These are phyloP conservation scores for Epistrophe eligans DNA, from an alignment of 2,888 invertebrate genomes.

Conservation along the genomic window DNA sequence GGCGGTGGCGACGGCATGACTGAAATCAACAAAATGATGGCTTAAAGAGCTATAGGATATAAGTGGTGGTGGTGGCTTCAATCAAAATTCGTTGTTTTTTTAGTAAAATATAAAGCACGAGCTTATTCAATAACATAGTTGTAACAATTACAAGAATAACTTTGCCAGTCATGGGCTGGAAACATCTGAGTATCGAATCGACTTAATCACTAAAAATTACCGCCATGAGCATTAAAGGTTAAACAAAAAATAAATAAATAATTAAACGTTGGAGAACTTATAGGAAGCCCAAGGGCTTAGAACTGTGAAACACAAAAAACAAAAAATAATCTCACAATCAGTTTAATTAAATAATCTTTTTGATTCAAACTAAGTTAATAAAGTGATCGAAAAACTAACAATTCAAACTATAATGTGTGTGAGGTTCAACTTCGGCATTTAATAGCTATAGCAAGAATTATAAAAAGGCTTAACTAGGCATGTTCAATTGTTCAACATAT, in stretches of 20 bases:
- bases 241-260: background rate
- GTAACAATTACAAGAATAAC: no score
- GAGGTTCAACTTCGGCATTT: no score
- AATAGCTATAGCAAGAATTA: no score
- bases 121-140: background rate
- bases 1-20: constrained; percentile 4
- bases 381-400: no score
- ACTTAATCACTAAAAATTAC: background rate
- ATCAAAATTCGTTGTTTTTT: background rate
- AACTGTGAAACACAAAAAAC: no score
- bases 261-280: background rate
- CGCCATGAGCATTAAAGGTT: background rate
- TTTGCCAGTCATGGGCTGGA: background rate
- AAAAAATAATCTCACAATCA: no score
- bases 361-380: no score
- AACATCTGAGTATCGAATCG: background rate
- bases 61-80: background rate
- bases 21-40: background rate
- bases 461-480: no score
- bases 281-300: no score
- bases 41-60: background rate
- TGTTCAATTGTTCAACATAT: no score
- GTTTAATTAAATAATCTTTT: no score
- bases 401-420: no score
- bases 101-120: background rate